phyloP scores from a whole-genome alignment of 1,140 invertebrate species.

The Cherax destructor region DNA sequence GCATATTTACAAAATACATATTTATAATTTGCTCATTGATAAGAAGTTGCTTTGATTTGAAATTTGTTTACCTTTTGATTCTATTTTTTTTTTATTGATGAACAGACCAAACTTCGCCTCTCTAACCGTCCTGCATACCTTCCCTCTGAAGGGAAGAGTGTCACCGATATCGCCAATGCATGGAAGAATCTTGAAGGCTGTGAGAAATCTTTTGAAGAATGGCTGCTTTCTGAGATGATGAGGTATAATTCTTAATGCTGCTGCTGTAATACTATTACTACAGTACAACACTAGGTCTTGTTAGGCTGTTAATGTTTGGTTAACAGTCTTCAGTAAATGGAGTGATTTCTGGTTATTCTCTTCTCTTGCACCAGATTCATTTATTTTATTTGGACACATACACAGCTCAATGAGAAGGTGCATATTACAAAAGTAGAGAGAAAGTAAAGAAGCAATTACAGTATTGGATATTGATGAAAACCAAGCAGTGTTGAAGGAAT shows the following conservation, averaged over 20 bases:
- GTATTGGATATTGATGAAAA: too few relatives aligned
- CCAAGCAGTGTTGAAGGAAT: too few relatives aligned
- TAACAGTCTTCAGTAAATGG: too few relatives aligned
- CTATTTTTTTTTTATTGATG: not conserved
- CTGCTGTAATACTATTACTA: too few relatives aligned
- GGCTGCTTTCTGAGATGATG: conserved; percentile 99
- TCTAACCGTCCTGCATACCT: conserved; percentile 98
- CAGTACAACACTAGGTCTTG: too few relatives aligned
- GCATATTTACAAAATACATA: not conserved
- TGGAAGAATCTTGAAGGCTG: conserved; percentile 98
- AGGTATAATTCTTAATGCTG: conserved; percentile 77
- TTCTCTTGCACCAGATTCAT: too few relatives aligned
- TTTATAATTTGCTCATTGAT: not conserved
- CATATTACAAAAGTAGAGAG: too few relatives aligned
- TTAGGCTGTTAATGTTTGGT: too few relatives aligned
- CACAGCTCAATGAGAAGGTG: too few relatives aligned
- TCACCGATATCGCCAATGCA: conserved; percentile 98
- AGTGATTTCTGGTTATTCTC: too few relatives aligned
- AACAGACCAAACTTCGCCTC: conserved; percentile 93
- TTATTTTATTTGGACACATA: too few relatives aligned
- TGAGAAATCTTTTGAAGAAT: conserved; percentile 99
- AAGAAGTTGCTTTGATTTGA: not conserved
- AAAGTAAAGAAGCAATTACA: too few relatives aligned
- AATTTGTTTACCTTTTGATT: conserved; percentile 21
- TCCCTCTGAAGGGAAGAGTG: conserved; percentile 99